These are phyloP conservation scores for Caenorhabditis sp. DNA, from an alignment of 2,888 invertebrate genomes.

Conservation along the genomic window DNA sequence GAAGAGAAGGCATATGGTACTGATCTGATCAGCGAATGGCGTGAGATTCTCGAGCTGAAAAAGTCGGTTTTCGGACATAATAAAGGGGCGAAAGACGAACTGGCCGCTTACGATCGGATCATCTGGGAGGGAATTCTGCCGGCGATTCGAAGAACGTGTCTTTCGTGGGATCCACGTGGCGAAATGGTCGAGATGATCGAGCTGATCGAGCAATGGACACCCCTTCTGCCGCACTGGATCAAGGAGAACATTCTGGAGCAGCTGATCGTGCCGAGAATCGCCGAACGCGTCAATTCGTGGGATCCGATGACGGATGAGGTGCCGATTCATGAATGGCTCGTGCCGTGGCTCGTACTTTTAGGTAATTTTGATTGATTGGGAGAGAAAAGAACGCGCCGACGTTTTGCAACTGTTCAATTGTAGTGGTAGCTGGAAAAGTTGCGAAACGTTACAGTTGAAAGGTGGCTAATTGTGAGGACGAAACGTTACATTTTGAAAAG, in stretches of 20 bases:
- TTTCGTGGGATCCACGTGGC: constrained; percentile 90
- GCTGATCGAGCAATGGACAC: constrained; percentile 90
- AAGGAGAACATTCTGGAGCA: constrained; percentile 90
- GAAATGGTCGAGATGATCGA: no score
- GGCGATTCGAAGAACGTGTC: constrained; percentile 85
- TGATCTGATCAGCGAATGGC: constrained; percentile 83
- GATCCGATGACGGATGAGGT: constrained; percentile 95
- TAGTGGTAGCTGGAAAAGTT: no score
- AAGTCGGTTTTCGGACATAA: constrained; percentile 52
- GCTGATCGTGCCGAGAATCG: constrained; percentile 77
- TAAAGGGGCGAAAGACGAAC: constrained; percentile 74
- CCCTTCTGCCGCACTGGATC: constrained; percentile 91
- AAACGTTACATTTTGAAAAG: no score
- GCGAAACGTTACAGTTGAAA: no score
- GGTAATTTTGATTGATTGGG: no score
- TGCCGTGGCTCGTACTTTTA: constrained; percentile 95
- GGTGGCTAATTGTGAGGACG: no score
- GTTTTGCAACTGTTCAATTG: no score
- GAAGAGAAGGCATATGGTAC: constrained; percentile 84
- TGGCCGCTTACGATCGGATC: constrained; percentile 89
- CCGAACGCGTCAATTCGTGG: constrained; percentile 85
- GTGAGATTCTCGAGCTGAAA: constrained; percentile 61
- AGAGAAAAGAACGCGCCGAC: no score
- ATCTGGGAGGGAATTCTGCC: constrained; percentile 95
- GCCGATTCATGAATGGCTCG: constrained; percentile 97